Percentiles rank a stretch among this genome's conserved stretches.
These are phyloP conservation scores for Psophia crepitans DNA, from an alignment of 2,113 vertebrate species.

Conservation along the genomic window DNA sequence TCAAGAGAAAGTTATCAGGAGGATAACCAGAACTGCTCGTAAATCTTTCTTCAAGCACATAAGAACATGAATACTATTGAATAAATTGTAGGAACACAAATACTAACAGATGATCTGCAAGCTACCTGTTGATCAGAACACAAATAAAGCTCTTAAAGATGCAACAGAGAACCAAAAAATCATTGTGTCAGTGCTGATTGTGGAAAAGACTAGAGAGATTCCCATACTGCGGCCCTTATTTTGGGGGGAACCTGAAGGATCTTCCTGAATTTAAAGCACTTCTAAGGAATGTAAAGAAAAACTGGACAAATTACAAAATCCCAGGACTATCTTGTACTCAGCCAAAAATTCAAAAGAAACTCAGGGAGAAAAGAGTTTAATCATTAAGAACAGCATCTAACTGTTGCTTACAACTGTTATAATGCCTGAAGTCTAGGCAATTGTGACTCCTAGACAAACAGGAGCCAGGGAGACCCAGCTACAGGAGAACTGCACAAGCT, in stretches of 20 bases:
- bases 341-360: background rate
- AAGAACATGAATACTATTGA: background rate
- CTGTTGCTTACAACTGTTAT: background rate
- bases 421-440: background rate
- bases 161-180: background rate
- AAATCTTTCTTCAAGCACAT: background rate
- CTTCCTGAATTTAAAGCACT: rapidly evolving
- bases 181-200: rapidly evolving
- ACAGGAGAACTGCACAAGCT: background rate
- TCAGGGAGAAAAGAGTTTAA: background rate
- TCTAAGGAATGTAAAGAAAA: background rate
- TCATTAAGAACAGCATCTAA: background rate
- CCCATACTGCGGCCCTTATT: background rate
- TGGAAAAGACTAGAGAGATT: background rate
- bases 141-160: background rate
- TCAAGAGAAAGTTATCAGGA: background rate
- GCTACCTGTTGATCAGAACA: background rate
- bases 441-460: background rate
- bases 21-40: background rate
- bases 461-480: background rate
- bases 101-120: background rate
- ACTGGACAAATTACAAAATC: background rate
- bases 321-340: background rate
- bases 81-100: background rate
- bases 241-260: background rate